phyloP scores from a whole-genome alignment of 2,113 vertebrate species.

The Myiozetetes cayanensis region DNA sequence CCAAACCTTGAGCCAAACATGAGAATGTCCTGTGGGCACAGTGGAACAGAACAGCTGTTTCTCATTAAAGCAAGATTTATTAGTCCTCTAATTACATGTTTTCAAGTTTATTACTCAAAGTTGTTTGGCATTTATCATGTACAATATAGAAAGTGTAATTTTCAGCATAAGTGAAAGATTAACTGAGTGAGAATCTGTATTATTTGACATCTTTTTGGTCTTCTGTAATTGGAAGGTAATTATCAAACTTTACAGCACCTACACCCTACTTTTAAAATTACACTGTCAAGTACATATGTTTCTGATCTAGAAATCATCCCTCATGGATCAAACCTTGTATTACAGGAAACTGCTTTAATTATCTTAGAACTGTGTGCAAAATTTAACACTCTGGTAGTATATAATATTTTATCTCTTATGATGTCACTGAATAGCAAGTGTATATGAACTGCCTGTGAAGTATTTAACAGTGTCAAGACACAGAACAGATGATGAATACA shows the following conservation, averaged over 20 bases:
- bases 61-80: conserved; percentile 79
- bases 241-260: neutral
- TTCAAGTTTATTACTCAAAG: conserved; percentile 64
- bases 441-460: conserved; percentile 17
- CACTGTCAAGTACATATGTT: neutral
- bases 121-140: conserved; percentile 56
- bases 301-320: conserved; percentile 28
- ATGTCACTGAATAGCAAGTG: neutral
- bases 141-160: conserved; percentile 42
- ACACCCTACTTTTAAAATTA: neutral
- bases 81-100: conserved; percentile 66
- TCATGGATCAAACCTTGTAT: neutral
- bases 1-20: conserved; percentile 20
- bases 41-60: conserved; percentile 67
- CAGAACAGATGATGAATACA: conserved; percentile 11
- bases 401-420: conserved; percentile 34
- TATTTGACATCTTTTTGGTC: neutral
- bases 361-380: conserved; percentile 1
- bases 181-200: conserved; percentile 12
- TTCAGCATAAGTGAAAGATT: conserved; percentile 30
- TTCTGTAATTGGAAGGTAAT: conserved; percentile 15
- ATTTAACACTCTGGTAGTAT: neutral
- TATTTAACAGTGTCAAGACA: neutral
- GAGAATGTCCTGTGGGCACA: conserved; percentile 47
- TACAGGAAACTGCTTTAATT: neutral